Evolutionary conservation across 2,797 vertebrate species (phyloP), one percentile per base, ranked within the genome.

Genomic region (Meriones psammophilus): DNA sequence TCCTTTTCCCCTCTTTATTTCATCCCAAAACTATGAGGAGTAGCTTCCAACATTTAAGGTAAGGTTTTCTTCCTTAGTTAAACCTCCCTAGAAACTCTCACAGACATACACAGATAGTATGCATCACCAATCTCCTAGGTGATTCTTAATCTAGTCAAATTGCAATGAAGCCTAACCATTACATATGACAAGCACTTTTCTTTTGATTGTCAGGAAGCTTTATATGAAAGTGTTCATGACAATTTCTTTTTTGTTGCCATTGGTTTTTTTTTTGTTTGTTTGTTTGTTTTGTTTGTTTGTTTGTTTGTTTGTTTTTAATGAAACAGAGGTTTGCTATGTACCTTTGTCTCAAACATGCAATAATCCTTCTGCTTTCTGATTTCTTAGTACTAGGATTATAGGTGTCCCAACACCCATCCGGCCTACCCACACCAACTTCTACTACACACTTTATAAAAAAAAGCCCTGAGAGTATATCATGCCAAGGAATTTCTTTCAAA

Each of bases 401-500:
- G 26, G 26, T 42, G 6, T 33, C 18, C 9, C 30, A 58, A 0
- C 14, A 20, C 54, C 42, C 39, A 28, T 18, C 54, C 24, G 20
- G 36, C 6, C 14, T 10, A 54, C 14, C 8, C 76, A 17, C 36
- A 84, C 8, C 39, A 86, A 76, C 28, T 92, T n/a, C 54, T 68
- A 28, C n/a, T 9, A 88, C 0, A 58, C 1, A 36, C 1, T 5
- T 18, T 30, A 28, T 56, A 69, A 39, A 10, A 18, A 76, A 20
- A 88, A n/a, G 33, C 83, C 92, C 77, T n/a, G n/a, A 84, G 50
- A 92, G 22, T 42, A 3, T 50, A 60, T 56, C 8, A 84, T 3
- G 6, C 50, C 69, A 88, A 56, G 24, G 10, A 28, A 50, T 18
- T 4, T 50, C 39, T 87, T 96, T 94, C 66, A 94, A 83, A 83